phyloP scores from a whole-genome alignment of 23 tunicate genomes.

The Halocynthia aurantium region DNA sequence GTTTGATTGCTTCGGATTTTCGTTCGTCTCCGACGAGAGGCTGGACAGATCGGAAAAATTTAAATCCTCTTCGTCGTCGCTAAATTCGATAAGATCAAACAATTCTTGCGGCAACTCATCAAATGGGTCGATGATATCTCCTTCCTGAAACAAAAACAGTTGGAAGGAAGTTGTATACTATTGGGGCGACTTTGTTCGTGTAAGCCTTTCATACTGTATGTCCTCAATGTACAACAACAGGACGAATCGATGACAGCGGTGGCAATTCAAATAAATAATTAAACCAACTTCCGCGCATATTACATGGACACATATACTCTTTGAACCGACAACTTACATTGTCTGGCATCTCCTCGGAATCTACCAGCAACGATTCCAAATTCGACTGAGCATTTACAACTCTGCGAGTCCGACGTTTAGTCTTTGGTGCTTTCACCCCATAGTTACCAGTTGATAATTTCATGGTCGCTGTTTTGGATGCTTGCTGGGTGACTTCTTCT shows the following conservation, averaged over 20 bases:
- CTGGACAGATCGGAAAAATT: constrained; percentile 35
- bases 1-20: not conserved
- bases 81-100: not conserved
- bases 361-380: not conserved
- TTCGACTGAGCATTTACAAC: not conserved
- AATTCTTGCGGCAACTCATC: not conserved
- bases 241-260: no score
- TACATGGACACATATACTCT: no score
- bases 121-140: not conserved
- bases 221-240: no score
- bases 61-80: constrained; percentile 23
- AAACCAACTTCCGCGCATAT: no score
- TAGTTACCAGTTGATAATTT: not conserved
- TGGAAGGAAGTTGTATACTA: no score
- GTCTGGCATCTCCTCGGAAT: not conserved
- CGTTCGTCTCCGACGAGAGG: constrained; percentile 22
- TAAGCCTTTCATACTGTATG: no score
- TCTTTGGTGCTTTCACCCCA: not conserved
- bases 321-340: no score
- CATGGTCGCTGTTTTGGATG: not conserved
- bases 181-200: no score
- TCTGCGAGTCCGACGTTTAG: not conserved
- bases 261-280: no score
- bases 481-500: not conserved
- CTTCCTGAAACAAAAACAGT: not conserved